Percentiles rank a stretch among this genome's conserved stretches.
Conservation (phyloP, 2,113 vertebrate species). For the Pristiophorus japonicus region DNA sequence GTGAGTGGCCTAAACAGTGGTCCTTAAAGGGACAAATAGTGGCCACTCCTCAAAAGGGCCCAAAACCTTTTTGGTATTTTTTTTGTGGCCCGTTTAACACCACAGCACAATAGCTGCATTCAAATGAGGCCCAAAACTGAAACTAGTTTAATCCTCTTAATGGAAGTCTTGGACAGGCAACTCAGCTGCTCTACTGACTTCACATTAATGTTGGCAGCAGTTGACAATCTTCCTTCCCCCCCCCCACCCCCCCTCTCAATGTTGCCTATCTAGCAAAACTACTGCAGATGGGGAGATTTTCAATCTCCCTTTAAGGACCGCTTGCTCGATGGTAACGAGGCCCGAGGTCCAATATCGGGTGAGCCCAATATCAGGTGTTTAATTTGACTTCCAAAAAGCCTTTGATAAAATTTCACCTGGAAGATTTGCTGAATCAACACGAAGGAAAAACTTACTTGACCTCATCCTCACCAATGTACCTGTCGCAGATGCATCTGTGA, state of each 20-base stretch:
- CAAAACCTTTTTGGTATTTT: not conserved
- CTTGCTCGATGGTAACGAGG: too few species aligned
- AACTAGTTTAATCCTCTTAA: not conserved
- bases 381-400: too few species aligned
- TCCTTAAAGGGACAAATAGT: not conserved
- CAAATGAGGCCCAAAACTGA: not conserved
- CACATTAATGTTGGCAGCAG: not conserved
- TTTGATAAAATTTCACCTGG: too few species aligned
- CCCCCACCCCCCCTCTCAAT: not conserved
- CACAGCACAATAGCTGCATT: not conserved
- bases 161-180: not conserved
- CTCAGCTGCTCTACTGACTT: not conserved
- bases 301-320: too few species aligned
- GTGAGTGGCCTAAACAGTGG: not conserved
- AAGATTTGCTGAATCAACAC: too few species aligned
- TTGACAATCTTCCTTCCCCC: not conserved
- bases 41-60: not conserved
- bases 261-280: not conserved
- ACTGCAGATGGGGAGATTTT: not conserved
- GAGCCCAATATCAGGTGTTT: not conserved
- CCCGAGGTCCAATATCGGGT: not conserved
- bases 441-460: too few species aligned
- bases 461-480: too few species aligned
- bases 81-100: not conserved
- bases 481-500: too few species aligned